Conservation (phyloP, 2,888 invertebrate genomes). For the Morpho helenor region DNA sequence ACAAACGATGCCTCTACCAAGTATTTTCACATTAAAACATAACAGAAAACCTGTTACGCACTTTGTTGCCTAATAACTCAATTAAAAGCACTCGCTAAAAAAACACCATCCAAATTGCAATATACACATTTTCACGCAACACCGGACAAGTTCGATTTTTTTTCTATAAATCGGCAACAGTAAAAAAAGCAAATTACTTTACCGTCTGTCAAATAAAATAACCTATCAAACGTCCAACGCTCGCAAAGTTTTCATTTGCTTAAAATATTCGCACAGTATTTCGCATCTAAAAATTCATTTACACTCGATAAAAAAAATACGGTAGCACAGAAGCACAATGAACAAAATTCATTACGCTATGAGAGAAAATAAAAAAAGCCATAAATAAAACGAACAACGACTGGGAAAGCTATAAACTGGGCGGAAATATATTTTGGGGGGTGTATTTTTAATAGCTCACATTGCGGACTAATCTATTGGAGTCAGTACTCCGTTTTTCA, state of each 20-base stretch:
- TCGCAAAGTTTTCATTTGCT: conserved; percentile 9
- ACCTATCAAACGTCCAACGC: conserved; percentile 14
- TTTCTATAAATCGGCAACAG: background rate
- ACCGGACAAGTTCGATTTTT: conserved; percentile 11
- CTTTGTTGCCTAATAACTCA: conserved; percentile 1
- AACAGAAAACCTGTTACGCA: conserved; percentile 1
- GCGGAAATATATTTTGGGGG: conserved; percentile 35
- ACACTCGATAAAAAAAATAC: conserved; percentile 9
- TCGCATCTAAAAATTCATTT: conserved; percentile 11
- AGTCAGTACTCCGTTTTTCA: conserved; percentile 26
- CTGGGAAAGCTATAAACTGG: conserved; percentile 33
- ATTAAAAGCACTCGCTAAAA: conserved; percentile 5
- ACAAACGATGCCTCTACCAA: too few species aligned
- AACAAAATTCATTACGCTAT: conserved; percentile 38
- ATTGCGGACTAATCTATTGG: conserved; percentile 33
- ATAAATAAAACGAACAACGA: conserved; percentile 33
- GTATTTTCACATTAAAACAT: too few species aligned
- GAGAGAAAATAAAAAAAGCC: conserved; percentile 27
- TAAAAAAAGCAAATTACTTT: conserved; percentile 17
- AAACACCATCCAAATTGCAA: conserved; percentile 2
- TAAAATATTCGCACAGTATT: conserved; percentile 1
- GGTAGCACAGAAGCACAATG: conserved; percentile 26
- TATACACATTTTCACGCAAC: conserved; percentile 7
- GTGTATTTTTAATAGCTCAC: conserved; percentile 38
- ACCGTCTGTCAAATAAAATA: conserved; percentile 18